Base-by-base conservation (phyloP, 1,140 invertebrate genomes). In the Drusus annulatus region DNA sequence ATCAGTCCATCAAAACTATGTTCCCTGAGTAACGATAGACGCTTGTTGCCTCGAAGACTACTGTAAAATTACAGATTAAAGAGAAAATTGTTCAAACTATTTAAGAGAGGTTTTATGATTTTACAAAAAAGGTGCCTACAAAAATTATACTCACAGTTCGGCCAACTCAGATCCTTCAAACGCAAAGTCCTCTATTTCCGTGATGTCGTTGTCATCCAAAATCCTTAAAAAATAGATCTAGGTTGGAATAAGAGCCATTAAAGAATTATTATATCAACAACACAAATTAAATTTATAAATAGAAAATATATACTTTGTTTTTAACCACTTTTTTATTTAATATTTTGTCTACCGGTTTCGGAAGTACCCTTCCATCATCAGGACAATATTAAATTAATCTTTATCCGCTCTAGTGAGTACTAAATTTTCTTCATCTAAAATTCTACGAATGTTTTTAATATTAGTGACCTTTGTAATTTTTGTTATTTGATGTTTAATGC, bases 141-240 rank as follows among this genome's bases (percentile, higher is more conserved):
- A 74, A 23, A 54, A 54, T 74, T 28, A 58, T 51, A 92, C 93
- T 93, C 88, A 94, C 93, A 94, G 86, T 86, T 91, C 92, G 5
- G 89, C 90, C 63, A 94, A 93, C 87, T 92, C 88, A 1, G 93
- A 93, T 76, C 92, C 93, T 82, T 89, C 89, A 84, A 94, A 94
- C 2, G 93, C 92, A 21, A 87, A 89, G 80, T 91, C 88, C 84
- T 93, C 91, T 17, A 95, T 89, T 56, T 85, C 88, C 76, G 87
- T 86, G 73, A 95, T 91, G 17, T 90, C 85, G 86, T 94, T 95
- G 84, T 93, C 91, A 85, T 91, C 90, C 80, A 93, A 86, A 82
- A 91, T 88, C 60, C 92, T 93, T 84, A 84, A 82, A 75, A 78
- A 28, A 73, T 1, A 71, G 28, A 78, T 76, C 36, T 6, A 7